Base-by-base conservation (phyloP, 2,113 vertebrate species). In the Piprites chloris region DNA sequence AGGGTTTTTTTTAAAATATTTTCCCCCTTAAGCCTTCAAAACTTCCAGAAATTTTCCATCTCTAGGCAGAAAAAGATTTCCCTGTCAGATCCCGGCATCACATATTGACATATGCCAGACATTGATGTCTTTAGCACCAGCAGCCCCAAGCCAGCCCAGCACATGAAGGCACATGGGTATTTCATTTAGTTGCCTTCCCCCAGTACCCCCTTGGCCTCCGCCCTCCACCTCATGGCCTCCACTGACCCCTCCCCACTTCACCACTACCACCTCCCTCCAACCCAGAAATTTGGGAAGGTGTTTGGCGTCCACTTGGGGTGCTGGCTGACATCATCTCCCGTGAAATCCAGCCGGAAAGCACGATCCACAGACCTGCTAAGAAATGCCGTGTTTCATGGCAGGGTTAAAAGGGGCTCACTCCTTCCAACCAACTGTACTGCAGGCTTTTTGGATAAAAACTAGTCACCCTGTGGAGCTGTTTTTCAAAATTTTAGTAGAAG, bases 1-100 rank as follows among this genome's bases (percentile, higher is more conserved):
- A n/a, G 20, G 0, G 0, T 12, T 50, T 90, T 49, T 18, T 0
- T 1, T 24, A 67, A 68, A 63, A 19, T 1, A 14, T 21, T 47
- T 79, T 58, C 15, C 12, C 20, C 14, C 17, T 50, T 41, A 63
- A 26, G 27, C 14, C 14, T 85, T 79, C 37, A 56, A 71, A 65
- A 81, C 12, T 17, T 77, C 6, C 26, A 77, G 77, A 72, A 49
- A 30, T 73, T 69, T 62, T 61, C 68, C 14, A 14, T 32, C 41
- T 53, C 37, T 19, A 69, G 24, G 49, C 39, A 90, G 53, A 65
- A 62, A 1, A 62, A 61, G 27, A 44, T 50, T 75, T 53, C 20
- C 37, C 22, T 32, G 27, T 32, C 69, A 93, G 69, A 69, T 4
- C 14, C 13, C 2, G 2, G 13, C 55, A 35, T 32, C 21, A n/a